Evolutionary conservation across 2,113 vertebrate species (phyloP), one percentile per base, ranked within the genome.

Genomic region (Hyaena hyaena): DNA sequence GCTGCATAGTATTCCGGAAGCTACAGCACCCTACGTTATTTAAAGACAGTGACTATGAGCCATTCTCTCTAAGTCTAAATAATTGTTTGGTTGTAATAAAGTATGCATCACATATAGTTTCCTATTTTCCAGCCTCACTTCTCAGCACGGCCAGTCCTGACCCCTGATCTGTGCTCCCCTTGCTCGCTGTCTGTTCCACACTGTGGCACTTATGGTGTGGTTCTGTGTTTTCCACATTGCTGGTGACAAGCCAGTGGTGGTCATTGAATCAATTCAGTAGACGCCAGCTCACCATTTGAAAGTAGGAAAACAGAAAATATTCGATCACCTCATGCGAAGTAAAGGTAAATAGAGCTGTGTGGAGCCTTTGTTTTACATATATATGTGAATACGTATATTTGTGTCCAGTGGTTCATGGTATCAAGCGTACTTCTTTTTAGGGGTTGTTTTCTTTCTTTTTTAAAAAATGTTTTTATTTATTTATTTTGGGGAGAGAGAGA

Each of bases 311-410:
- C 31, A 31, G 65, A 45, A 81, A 80, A 43, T 21, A 17, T 24
- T 66, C 53, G 10, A 31, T 69, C 33, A 81, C 7, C 26, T 83
- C 79, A 61, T 14, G 0, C 12, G 4, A 19, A 4, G 50, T 33
- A 5, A 21, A 21, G 77, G 69, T 14, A 26, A 5, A 17, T 15
- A 19, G 0, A 63, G 33, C 58, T 61, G 68, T 23, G 71, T 31
- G 21, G 76, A n/a, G 39, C 10, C 11, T 73, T 33, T 4, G 15
- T 28, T 26, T 85, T 2, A 14, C 24, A 11, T 31, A 7, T 23
- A 31, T 68, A 8, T 0, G 0, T 45, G 16, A 17, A 3, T 35
- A 26, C 21, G 0, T 0, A 0, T 35, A 15, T 69, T 26, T 50
- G 69, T 84, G 33, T 48, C 33, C 7, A 16, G 50, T 11, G 43